Base-by-base conservation (phyloP, 2,797 vertebrate genomes). In the Peromyscus melanophrys region DNA sequence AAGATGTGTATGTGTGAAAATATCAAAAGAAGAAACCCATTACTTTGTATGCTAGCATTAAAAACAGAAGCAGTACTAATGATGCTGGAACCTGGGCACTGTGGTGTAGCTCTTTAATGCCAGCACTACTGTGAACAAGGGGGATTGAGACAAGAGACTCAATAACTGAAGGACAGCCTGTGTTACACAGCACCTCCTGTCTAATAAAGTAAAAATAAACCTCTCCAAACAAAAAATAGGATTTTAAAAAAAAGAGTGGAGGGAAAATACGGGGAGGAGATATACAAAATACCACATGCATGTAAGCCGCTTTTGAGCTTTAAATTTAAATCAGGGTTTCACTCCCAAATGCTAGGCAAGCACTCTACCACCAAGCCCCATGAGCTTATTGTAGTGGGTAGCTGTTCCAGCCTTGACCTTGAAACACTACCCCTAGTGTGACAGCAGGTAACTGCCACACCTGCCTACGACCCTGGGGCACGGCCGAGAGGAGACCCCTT, bases 201-300 rank as follows among this genome's bases (percentile, higher is more conserved):
- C 16, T 59, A 67, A 71, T 37, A 55, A 90, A 65, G 27, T 52
- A n/a, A 92, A 43, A 43, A 55, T 14, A 87, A 46, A 2, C 27
- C 11, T 16, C 29, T 40, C 29, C 23, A 65, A 89, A 14, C 6
- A 69, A 52, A 69, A 34, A n/a, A 14, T 8, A 29, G 19, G 1
- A 65, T 29, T 43, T 43, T 14, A 17, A 89, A 75, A 59, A 29
- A 25, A 27, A 92, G 4, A 57, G 27, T 13, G 76, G 8, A 57
- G 34, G n/a, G 5, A 59, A 95, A 85, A 73, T 55, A 40, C 92
- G 46, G 71, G 78, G 73, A 19, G 37, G 43, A 87, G 77, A 95
- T 43, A 88, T 8, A 78, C 0, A 87, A 43, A 92, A 82, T 46
- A 87, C 29, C 67, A 86, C 93, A 87, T 49, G 49, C 16, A 29